A percentile compares a stretch with the other conserved stretches of the same genome.
phyloP scores from a whole-genome alignment of 2,113 vertebrate species.

The Silurus asotus region DNA sequence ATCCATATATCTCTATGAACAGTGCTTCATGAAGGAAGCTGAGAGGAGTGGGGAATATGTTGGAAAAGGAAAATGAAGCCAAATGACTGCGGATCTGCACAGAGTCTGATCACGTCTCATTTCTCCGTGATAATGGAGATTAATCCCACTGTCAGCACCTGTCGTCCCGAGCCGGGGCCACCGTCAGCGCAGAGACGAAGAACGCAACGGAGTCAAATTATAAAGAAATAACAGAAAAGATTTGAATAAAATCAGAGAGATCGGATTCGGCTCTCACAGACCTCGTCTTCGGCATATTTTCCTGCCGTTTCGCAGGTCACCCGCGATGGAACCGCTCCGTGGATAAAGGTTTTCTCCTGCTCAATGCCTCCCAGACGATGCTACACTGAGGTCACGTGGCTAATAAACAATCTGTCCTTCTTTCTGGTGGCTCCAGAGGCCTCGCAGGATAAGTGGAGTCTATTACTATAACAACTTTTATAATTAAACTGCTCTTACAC shows the following conservation, averaged over 20 bases:
- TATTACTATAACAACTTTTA: neutral
- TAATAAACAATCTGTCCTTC: neutral
- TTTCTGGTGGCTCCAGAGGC: neutral
- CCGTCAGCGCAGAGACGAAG: neutral
- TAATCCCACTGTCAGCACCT: slow-evolving; percentile 6
- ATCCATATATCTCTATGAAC: slow-evolving; percentile 10
- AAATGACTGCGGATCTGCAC: slow-evolving; percentile 25
- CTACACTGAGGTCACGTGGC: neutral
- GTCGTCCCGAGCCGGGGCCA: neutral
- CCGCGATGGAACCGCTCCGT: neutral
- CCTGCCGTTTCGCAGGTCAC: neutral
- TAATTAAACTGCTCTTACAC: neutral
- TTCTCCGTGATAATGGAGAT: slow-evolving; percentile 16
- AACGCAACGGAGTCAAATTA: neutral
- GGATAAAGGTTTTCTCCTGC: neutral
- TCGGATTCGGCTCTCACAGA: neutral
- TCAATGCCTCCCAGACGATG: neutral
- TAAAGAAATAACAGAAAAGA: too few species aligned
- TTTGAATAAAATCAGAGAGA: neutral
- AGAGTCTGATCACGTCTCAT: slow-evolving; percentile 15
- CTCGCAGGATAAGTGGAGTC: neutral
- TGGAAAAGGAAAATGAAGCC: neutral
- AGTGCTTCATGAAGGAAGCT: neutral
- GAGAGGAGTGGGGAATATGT: neutral
- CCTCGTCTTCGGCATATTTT: neutral